Conservation (phyloP, 1,140 invertebrate genomes). For the Tenebrio molitor region DNA sequence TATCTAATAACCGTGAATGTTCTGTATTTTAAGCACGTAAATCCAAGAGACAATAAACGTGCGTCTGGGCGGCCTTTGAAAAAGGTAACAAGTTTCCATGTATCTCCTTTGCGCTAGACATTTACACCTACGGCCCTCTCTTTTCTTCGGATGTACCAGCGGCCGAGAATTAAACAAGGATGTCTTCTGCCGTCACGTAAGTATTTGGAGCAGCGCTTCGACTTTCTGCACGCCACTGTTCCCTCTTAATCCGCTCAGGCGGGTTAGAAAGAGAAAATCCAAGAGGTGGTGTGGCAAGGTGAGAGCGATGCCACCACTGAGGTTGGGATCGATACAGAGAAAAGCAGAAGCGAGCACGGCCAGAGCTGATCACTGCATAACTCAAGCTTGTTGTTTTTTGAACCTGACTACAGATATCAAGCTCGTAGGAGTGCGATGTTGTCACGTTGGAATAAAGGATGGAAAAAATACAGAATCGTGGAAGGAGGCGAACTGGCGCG, state of each 20-base stretch:
- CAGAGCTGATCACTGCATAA: conserved; percentile 59
- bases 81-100: conserved; percentile 55
- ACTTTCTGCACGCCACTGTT: conserved; percentile 26
- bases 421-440: conserved; percentile 57
- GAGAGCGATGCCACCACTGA: not conserved
- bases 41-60: conserved; percentile 55
- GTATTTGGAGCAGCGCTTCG: conserved; percentile 45
- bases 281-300: not conserved
- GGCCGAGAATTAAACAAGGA: conserved; percentile 52
- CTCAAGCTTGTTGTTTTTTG: conserved; percentile 60
- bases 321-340: conserved; percentile 56
- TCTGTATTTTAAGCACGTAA: conserved; percentile 55
- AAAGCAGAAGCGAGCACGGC: conserved; percentile 58
- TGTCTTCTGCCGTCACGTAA: conserved; percentile 49
- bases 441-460: conserved; percentile 49
- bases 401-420: conserved; percentile 59
- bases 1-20: conserved; percentile 53
- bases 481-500: conserved; percentile 14
- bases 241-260: not conserved
- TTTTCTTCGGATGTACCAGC: conserved; percentile 43
- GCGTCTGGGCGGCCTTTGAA: conserved; percentile 56
- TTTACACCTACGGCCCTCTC: conserved; percentile 47
- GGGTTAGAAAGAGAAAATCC: conserved; percentile 29
- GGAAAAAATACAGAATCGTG: conserved; percentile 16
- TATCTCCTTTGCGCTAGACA: conserved; percentile 51